These are phyloP conservation scores for Orthochromis malagaraziensis DNA, from an alignment of 2,113 vertebrate species.

Conservation along the genomic window DNA sequence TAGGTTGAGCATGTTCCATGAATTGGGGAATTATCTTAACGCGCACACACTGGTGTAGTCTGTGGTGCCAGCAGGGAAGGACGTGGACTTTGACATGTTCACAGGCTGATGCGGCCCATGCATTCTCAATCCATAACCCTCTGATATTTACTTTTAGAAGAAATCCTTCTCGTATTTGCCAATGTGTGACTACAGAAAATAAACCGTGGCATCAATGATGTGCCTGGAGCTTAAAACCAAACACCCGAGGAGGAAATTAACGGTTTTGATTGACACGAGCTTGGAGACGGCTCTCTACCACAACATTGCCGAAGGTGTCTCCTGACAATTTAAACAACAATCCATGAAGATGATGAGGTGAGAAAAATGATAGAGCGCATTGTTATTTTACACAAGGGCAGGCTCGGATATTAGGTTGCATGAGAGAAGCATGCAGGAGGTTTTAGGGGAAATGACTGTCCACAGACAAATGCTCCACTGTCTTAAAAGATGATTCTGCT, in stretches of 20 bases:
- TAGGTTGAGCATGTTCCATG: neutral
- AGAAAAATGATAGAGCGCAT: slow-evolving; percentile 13
- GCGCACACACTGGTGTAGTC: neutral
- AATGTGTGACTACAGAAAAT: slow-evolving; percentile 56
- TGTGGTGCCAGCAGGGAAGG: neutral
- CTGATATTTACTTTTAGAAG: slow-evolving; percentile 53
- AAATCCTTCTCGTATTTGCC: slow-evolving; percentile 45
- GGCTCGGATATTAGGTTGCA: neutral
- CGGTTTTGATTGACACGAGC: slow-evolving; percentile 46
- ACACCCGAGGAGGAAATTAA: slow-evolving; percentile 59
- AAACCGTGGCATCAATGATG: slow-evolving; percentile 41
- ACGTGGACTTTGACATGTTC: neutral
- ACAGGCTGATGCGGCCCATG: neutral
- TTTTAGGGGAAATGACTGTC: neutral
- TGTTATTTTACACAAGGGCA: slow-evolving; percentile 18
- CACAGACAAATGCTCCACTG: neutral
- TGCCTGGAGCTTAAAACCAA: slow-evolving; percentile 34
- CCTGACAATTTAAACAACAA: slow-evolving; percentile 38
- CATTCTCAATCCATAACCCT: slow-evolving; percentile 41
- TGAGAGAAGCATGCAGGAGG: neutral
- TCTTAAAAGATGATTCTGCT: neutral
- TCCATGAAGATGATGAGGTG: slow-evolving; percentile 26
- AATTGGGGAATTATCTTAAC: neutral
- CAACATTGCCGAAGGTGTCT: slow-evolving; percentile 32
- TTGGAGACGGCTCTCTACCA: slow-evolving; percentile 18